Evolutionary conservation across 1,140 invertebrate genomes (phyloP), one percentile per base, ranked within the genome.

Genomic region (Druon quercuslanigerum): DNA sequence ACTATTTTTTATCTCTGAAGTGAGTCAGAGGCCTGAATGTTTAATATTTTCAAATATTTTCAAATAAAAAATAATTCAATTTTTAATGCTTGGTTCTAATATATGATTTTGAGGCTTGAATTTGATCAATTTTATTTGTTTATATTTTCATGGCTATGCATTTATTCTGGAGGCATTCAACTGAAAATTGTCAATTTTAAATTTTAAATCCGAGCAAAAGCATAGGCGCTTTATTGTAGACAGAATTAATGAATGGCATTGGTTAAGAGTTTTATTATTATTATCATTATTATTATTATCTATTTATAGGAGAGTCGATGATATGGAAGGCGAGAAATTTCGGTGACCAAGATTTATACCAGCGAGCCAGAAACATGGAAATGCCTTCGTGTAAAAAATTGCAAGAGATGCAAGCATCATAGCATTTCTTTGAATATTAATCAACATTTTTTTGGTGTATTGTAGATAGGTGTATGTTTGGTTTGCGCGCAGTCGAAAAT

Each of bases 351-450:
- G 93, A 94, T 66, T 89, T 97, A 81, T 95, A 94, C 87, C 90
- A 93, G 71, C 94, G 95, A 88, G 98, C 97, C 19, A 95, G 96
- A 88, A 94, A 95, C 79, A 94, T 98, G 75, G 94, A 95, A 81
- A 96, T 95, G 81, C 97, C 97, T 7, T 97, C 96, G 4, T 99
- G 98, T 93, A 96, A 97, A 85, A 94, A 94, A 83, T 90, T 99
- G 81, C 94, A 96, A 88, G 93, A 94, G 74, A 71, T 89, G 51
- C 86, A 87, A 72, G 72, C 77, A 40, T 75, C 71, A 83, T 86
- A 84, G 79, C 73, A 57, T 13, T 74, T 73, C 60, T 76, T 78
- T 73, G 74, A 81, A 40, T 66, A 33, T n/a, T 66, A 66, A 66
- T n/a, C 76, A 81, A 70, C 74, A 77, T 60, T 82, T 75, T 78